Evolutionary conservation across 2,113 vertebrate genomes (phyloP).

Genomic region (Sceloporus undulatus): DNA sequence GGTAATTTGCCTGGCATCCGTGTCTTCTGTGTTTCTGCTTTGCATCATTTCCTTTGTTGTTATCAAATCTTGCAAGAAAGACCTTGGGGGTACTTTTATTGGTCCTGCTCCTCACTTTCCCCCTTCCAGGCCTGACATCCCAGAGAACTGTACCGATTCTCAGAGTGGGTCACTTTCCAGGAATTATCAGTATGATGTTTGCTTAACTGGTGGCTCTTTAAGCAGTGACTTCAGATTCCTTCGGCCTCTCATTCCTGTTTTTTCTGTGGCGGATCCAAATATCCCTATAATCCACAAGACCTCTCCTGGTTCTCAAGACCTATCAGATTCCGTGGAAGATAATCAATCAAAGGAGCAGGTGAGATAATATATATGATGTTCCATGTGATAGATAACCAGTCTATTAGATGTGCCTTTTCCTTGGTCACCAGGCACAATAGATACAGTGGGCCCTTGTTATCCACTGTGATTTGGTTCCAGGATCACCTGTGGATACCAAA

Average conservation of each 20-base stretch:
- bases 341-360: background rate
- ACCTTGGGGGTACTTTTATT: constrained; percentile 50
- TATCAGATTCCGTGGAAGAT: background rate
- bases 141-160: background rate
- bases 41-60: constrained; percentile 79
- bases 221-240: constrained; percentile 77
- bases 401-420: too few species aligned
- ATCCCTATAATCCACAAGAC: constrained; percentile 48
- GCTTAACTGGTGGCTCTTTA: constrained; percentile 69
- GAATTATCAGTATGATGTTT: constrained; percentile 66
- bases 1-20: constrained; percentile 82
- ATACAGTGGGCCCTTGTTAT: too few species aligned
- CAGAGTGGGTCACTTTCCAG: constrained; percentile 50
- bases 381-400: too few species aligned
- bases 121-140: constrained; percentile 2
- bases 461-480: too few species aligned
- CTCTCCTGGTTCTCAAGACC: constrained; percentile 7
- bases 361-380: too few species aligned
- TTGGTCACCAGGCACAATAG: too few species aligned
- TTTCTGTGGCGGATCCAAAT: constrained; percentile 53
- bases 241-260: constrained; percentile 72
- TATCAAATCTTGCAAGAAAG: constrained; percentile 69
- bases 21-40: constrained; percentile 80
- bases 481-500: too few species aligned
- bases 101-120: constrained; percentile 30